A percentile compares a stretch with the other conserved stretches of the same genome.
These are phyloP conservation scores for Peromyscus californicus DNA, from an alignment of 2,113 vertebrate genomes.

Conservation along the genomic window DNA sequence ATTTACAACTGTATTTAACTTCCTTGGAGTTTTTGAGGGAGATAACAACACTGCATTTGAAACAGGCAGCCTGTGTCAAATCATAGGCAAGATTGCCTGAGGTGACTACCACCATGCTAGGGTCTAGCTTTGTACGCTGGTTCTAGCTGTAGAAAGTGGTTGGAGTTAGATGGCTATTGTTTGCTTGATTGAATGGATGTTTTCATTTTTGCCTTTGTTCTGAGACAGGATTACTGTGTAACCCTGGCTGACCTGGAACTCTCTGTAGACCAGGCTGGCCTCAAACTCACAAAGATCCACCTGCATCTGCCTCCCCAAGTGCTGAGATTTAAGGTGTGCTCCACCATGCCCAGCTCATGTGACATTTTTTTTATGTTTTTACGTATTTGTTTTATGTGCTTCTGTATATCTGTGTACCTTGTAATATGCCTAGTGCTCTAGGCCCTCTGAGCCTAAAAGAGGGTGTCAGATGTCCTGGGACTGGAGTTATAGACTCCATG, in stretches of 20 bases:
- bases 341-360: background rate
- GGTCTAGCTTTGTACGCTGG: background rate
- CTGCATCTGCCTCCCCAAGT: background rate
- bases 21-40: background rate
- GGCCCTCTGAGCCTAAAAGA: background rate
- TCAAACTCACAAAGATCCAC: background rate
- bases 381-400: background rate
- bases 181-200: background rate
- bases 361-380: background rate
- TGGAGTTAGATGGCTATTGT: rapidly evolving
- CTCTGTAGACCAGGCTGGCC: background rate
- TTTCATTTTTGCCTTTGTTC: background rate
- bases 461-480: background rate
- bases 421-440: background rate
- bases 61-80: background rate
- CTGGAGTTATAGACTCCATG: background rate
- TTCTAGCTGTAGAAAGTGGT: background rate
- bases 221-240: background rate
- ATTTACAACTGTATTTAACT: background rate
- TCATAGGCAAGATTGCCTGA: background rate
- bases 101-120: rapidly evolving
- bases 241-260: background rate
- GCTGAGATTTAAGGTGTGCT: background rate
- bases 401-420: background rate
- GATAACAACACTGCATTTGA: background rate